Evolutionary conservation across 2,113 vertebrate genomes (phyloP).

Genomic region (Limnothrissa miodon): DNA sequence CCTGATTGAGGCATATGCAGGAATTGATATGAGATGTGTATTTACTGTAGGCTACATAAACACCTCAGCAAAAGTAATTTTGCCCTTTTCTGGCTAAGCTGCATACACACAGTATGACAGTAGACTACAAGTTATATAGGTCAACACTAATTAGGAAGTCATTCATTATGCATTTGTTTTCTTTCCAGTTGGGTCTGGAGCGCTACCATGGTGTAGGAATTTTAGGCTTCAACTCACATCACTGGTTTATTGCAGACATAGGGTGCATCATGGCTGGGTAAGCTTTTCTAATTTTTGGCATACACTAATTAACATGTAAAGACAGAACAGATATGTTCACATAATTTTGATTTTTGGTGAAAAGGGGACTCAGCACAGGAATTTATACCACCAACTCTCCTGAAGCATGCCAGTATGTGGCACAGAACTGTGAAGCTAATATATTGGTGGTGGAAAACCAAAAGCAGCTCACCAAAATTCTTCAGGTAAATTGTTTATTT

Average conservation of each 20-base stretch:
- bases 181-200: slow-evolving; percentile 73
- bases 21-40: no score
- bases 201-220: slow-evolving; percentile 76
- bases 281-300: slow-evolving; percentile 22
- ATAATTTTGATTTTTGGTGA: slow-evolving; percentile 21
- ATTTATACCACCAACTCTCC: slow-evolving; percentile 77
- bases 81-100: slow-evolving; percentile 35
- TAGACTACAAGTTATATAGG: slow-evolving; percentile 39
- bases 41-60: background rate
- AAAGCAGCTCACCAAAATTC: slow-evolving; percentile 74
- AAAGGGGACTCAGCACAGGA: slow-evolving; percentile 70
- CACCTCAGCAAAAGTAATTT: background rate
- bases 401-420: slow-evolving; percentile 73
- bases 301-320: background rate
- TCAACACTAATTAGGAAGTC: slow-evolving; percentile 26
- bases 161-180: slow-evolving; percentile 10
- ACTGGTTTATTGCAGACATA: slow-evolving; percentile 78
- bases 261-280: slow-evolving; percentile 80
- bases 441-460: slow-evolving; percentile 75
- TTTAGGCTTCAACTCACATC: slow-evolving; percentile 73
- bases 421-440: slow-evolving; percentile 67
- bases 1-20: no score
- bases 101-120: background rate
- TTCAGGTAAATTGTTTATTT: slow-evolving; percentile 60
- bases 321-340: background rate